Percentiles rank a stretch among this genome's conserved stretches.
These are phyloP conservation scores for Syngnathus rostellatus DNA, from an alignment of 2,797 vertebrate species.

Conservation along the genomic window DNA sequence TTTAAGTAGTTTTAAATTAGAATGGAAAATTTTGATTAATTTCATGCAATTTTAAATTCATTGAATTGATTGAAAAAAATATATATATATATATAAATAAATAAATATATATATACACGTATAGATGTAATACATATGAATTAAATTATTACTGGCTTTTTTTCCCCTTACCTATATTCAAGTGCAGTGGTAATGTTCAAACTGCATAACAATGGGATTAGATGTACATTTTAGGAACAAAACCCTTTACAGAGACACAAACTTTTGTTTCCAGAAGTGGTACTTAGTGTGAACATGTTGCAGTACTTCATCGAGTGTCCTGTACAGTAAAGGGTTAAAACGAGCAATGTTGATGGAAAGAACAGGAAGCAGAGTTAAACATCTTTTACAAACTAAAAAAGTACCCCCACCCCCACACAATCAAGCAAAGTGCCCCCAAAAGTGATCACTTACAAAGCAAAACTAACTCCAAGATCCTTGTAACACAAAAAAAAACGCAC, in stretches of 20 bases:
- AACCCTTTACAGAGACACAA: too few relatives aligned
- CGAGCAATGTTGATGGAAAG: not conserved
- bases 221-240: not conserved
- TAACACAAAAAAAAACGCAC: not conserved
- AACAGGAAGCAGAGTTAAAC: not conserved
- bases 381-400: not conserved
- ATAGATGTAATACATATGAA: not conserved
- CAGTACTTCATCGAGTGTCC: not conserved
- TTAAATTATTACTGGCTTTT: too few relatives aligned
- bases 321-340: not conserved
- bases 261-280: too few relatives aligned
- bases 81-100: not conserved
- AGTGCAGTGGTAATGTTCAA: too few relatives aligned
- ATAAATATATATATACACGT: not conserved
- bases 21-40: too few relatives aligned
- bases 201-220: not conserved
- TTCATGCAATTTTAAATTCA: too few relatives aligned
- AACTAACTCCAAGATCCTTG: not conserved
- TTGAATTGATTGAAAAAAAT: too few relatives aligned
- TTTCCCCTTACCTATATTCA: too few relatives aligned
- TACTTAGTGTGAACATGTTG: not conserved
- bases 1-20: too few relatives aligned
- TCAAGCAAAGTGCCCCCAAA: not conserved
- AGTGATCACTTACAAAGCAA: not conserved
- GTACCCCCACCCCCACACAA: not conserved